phyloP scores from a whole-genome alignment of 1,140 invertebrate genomes.

The Akabosia matsudoensis region DNA sequence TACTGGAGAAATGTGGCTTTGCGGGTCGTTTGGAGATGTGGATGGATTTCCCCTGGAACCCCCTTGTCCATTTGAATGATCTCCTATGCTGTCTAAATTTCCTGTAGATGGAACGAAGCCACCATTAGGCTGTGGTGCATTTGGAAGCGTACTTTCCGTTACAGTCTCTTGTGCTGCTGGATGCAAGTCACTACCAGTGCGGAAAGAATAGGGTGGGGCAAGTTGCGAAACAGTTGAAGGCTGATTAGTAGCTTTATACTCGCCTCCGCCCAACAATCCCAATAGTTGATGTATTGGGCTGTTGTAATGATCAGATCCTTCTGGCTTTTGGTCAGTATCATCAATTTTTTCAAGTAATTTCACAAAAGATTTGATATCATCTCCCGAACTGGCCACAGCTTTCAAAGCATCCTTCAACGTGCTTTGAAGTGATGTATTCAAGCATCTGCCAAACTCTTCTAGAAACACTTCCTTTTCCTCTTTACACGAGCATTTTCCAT shows the following conservation, averaged over 20 bases:
- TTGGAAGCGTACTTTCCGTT: neutral
- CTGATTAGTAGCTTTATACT: neutral
- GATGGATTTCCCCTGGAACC: neutral
- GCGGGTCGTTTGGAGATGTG: neutral
- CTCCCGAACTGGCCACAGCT: neutral
- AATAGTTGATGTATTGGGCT: neutral
- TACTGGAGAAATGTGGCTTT: neutral
- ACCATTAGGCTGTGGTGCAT: neutral
- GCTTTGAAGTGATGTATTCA: neutral
- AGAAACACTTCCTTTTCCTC: neutral
- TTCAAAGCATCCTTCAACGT: neutral
- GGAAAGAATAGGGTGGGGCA: neutral
- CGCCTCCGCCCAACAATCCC: neutral
- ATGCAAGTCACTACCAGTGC: constrained; percentile 6
- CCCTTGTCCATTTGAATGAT: neutral
- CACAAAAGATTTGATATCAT: constrained; percentile 3
- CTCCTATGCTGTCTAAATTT: neutral
- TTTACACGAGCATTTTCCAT: neutral
- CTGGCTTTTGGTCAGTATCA: neutral
- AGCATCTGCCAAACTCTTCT: neutral
- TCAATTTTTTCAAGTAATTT: neutral
- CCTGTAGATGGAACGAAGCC: neutral
- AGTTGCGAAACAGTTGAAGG: neutral
- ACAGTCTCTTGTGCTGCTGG: neutral
- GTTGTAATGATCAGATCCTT: neutral